Conservation (phyloP, 2,113 vertebrate species). For the Callocephalon fimbriatum region DNA sequence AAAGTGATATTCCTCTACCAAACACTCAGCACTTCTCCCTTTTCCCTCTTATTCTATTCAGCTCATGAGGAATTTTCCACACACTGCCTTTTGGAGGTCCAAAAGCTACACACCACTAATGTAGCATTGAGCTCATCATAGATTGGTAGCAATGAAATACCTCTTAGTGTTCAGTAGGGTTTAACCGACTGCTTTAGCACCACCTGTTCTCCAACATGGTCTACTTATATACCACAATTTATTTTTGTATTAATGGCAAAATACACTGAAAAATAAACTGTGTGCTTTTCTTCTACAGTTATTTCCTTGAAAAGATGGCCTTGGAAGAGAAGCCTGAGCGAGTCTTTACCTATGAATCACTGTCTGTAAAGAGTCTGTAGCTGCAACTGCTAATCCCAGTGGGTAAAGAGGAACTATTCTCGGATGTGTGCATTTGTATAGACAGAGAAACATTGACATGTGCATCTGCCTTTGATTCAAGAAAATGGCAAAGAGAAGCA, state of each 20-base stretch:
- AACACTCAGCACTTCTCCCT: conserved; percentile 14
- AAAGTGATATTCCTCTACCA: background rate
- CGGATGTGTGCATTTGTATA: background rate
- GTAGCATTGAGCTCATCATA: background rate
- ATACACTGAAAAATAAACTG: conserved; percentile 51
- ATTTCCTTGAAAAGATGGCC: conserved; percentile 29
- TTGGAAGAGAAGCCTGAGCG: conserved; percentile 8
- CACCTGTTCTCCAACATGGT: conserved; percentile 44
- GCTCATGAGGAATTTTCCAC: background rate
- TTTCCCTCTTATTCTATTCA: background rate
- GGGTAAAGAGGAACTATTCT: background rate
- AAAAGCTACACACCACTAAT: conserved; percentile 30
- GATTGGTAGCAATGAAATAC: background rate
- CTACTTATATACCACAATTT: conserved; percentile 43
- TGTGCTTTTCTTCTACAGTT: background rate
- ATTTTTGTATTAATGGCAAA: conserved; percentile 58
- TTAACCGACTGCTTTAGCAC: background rate
- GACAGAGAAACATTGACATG: background rate
- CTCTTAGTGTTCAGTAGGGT: background rate
- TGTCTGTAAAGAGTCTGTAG: background rate
- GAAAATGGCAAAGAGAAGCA: background rate
- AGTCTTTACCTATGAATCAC: conserved; percentile 1
- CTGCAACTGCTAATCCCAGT: background rate
- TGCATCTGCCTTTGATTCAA: conserved; percentile 28
- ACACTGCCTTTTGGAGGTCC: conserved; percentile 47